Base-by-base conservation (phyloP, 2,797 vertebrate species). In the Macrochelys suwanniensis region DNA sequence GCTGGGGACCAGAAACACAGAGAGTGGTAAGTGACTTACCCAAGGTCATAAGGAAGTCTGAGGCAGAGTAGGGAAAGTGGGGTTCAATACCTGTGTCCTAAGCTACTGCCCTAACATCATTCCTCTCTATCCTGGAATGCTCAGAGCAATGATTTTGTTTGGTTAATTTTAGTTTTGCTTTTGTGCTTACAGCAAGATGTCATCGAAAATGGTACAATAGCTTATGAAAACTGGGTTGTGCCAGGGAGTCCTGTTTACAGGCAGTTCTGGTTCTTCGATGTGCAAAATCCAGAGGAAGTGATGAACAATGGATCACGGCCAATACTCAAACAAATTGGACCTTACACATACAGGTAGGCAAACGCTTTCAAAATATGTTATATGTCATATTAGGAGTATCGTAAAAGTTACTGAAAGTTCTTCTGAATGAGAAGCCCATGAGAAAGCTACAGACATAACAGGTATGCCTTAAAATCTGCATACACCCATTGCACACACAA, bases 181-280 rank as follows among this genome's bases (percentile, higher is more conserved):
- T 65, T 11, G 54, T n/a, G n/a, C 23, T 94, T 92, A 97, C 54
- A 99, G 99, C 98, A 99, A 98, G 97, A 97, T 19, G 98, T 99
- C 94, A 98, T 99, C 87, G 97, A 98, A 97, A 97, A 98, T 54
- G 99, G 99, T 94, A 99, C 99, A 28, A 97, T 98, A 96, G 99
- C 99, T 50, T 99, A 97, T 96, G 94, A 99, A 51, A 99, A 99
- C 91, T 99, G 99, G 99, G 47, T 98, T 80, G 96, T 99, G 42
- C 91, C 98, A 11, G 99, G 98, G 85, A 98, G 92, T 28, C 1
- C 83, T 0, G 97, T 99, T 89, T 99, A 99, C 97, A 98, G 99
- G 71, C 98, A 99, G 96, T 99, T 99, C 98, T 99, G 99, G 99
- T 82, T 99, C 47, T 99, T 99, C 89, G 86, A 99, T 1, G 98